Base-by-base conservation (phyloP, 2,113 vertebrate species). In the Tiliqua scincoides region DNA sequence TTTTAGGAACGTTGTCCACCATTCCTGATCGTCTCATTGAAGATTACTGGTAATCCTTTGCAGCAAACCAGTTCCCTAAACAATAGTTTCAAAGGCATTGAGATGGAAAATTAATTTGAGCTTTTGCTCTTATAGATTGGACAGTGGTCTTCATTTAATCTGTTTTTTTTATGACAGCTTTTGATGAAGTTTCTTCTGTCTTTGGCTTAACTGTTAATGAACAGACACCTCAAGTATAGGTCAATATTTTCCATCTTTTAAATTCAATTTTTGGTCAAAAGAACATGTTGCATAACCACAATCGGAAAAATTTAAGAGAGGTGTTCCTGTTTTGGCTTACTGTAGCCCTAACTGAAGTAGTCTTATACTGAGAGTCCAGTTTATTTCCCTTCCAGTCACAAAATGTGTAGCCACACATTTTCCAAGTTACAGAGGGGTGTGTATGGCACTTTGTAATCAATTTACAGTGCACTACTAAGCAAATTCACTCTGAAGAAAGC, bases 161-260 rank as follows among this genome's bases (percentile, higher is more conserved):
- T 10, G 67, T 84, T 92, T 73, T 59, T 63, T 71, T 84, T 83
- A 74, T 25, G 61, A 21, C 25, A 25, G 32, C 59, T 37, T 27
- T 82, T 84, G 35, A 57, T 68, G 32, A 84, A 37, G 30, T 6
- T 30, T 14, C 85, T 8, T 63, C 77, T 35, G 74, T 84, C 77
- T 63, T 61, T 75, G 35, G 4, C 12, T 75, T 87, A 35, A 25
- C 0, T 76, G 27, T 90, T 84, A 32, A 6, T 74, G 4, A 67
- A 62, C 4, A 62, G 71, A 4, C 14, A 68, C 12, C n/a, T 43
- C 23, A 72, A 27, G 12, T 40, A 27, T 27, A 30, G 18, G 52
- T 3, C 30, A 21, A 35, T 79, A 83, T 67, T 71, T 32, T 65
- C 20, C n/a, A 77, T 10, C 1, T 79, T 75, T 43, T 73, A n/a